phyloP scores from a whole-genome alignment of 2,797 vertebrate species.

The Coregonus sp. region DNA sequence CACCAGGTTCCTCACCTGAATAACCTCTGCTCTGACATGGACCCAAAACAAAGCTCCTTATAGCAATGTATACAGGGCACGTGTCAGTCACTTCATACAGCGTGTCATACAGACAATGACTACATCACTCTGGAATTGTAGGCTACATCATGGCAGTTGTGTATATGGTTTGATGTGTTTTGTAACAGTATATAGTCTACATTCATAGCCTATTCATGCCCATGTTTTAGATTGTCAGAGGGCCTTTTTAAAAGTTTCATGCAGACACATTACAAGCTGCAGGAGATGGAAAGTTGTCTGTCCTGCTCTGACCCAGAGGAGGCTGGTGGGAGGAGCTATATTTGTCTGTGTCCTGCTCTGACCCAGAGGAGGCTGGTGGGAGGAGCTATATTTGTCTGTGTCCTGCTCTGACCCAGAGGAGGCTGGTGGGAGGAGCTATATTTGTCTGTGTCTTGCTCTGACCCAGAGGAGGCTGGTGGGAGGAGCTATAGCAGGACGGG shows the following conservation, averaged over 20 bases:
- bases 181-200: neutral
- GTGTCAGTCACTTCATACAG: conserved; percentile 24
- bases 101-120: neutral
- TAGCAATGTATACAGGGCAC: conserved; percentile 23
- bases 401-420: too few species aligned
- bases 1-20: conserved; percentile 34
- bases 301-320: too few species aligned
- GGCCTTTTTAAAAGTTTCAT: neutral
- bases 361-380: too few species aligned
- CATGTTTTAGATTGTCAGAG: conserved; percentile 6
- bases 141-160: neutral
- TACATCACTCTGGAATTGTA: neutral
- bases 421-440: too few species aligned
- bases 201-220: neutral
- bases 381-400: too few species aligned
- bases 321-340: neutral
- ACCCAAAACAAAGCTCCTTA: conserved; percentile 27
- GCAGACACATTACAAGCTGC: conserved; percentile 1
- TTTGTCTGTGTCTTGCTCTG: too few species aligned
- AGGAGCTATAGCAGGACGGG: too few species aligned
- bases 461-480: too few species aligned
- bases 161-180: neutral
- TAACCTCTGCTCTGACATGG: conserved; percentile 5
- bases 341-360: too few species aligned
- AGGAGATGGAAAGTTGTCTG: conserved; percentile 36